These are phyloP conservation scores for Acrossocheilus wenchowensis DNA, from an alignment of 2,797 vertebrate genomes.

Conservation along the genomic window DNA sequence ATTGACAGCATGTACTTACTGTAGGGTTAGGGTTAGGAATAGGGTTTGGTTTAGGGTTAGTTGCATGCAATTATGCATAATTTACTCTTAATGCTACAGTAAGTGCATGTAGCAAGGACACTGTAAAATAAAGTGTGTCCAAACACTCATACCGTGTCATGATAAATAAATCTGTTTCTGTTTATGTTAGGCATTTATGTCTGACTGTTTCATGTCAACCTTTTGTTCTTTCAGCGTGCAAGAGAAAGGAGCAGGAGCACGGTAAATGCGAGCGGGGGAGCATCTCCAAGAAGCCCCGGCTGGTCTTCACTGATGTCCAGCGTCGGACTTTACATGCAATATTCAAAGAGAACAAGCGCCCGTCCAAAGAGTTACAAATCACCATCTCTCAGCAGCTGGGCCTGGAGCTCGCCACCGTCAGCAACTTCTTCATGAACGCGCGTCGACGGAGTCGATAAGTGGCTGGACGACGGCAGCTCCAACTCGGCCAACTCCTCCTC, in stretches of 20 bases:
- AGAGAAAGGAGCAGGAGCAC: slow-evolving; percentile 97
- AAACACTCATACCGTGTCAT: neutral
- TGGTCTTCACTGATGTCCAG: slow-evolving; percentile 99
- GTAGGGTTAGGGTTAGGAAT: neutral
- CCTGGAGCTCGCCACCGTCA: slow-evolving; percentile 97
- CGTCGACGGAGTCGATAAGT: slow-evolving; percentile 97
- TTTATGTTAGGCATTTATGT: neutral
- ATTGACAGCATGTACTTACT: neutral
- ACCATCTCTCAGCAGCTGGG: slow-evolving; percentile 99
- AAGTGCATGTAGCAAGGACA: neutral
- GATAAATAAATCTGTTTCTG: neutral
- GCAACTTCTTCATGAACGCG: slow-evolving; percentile 99
- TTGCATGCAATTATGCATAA: neutral
- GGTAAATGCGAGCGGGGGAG: slow-evolving; percentile 90
- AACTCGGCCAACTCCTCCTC: slow-evolving; percentile 87
- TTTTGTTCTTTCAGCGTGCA: slow-evolving; percentile 85
- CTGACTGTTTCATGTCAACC: slow-evolving; percentile 27
- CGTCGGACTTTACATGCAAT: slow-evolving; percentile 98
- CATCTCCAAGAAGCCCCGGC: slow-evolving; percentile 92
- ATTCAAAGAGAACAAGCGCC: slow-evolving; percentile 99
- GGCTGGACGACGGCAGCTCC: slow-evolving; percentile 95
- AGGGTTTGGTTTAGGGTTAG: neutral
- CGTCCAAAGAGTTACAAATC: slow-evolving; percentile 98
- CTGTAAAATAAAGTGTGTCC: neutral
- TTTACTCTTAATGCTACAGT: neutral